Percentiles rank a stretch among this genome's conserved stretches.
Evolutionary conservation across 2,888 invertebrate genomes (phyloP).

Genomic region (Tupiocoris notatus): DNA sequence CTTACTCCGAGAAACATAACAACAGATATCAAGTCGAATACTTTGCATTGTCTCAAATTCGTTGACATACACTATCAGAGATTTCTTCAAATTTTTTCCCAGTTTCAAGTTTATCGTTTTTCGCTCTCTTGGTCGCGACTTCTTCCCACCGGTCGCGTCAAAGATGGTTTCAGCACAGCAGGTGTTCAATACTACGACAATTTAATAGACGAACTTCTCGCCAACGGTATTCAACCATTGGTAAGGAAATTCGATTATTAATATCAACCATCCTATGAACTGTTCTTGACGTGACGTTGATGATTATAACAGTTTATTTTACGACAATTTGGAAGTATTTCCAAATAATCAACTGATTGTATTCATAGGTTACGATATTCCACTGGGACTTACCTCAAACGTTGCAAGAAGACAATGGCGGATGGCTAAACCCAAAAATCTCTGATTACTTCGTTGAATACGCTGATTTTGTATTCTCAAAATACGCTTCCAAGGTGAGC

Average conservation of each 20-base stretch:
- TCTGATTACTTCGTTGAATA: constrained; percentile 61
- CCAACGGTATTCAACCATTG: constrained; percentile 58
- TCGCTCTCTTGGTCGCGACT: constrained; percentile 75
- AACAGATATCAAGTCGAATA: too few relatives aligned
- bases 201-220: constrained; percentile 68
- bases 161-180: constrained; percentile 62
- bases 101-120: constrained; percentile 64
- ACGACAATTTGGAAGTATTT: too few relatives aligned
- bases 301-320: too few relatives aligned
- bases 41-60: too few relatives aligned
- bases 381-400: constrained; percentile 70
- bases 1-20: too few relatives aligned
- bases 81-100: too few relatives aligned
- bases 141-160: constrained; percentile 67
- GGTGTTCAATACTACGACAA: constrained; percentile 76
- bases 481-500: background rate
- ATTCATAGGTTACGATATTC: constrained; percentile 60
- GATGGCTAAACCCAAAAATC: constrained; percentile 61
- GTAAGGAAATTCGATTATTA: too few relatives aligned
- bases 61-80: too few relatives aligned
- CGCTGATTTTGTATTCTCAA: constrained; percentile 60
- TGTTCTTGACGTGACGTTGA: too few relatives aligned
- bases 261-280: too few relatives aligned
- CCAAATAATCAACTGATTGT: too few relatives aligned
- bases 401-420: constrained; percentile 63